These are phyloP conservation scores for Lochmaea crataegi DNA, from an alignment of 2,888 invertebrate species.

Conservation along the genomic window DNA sequence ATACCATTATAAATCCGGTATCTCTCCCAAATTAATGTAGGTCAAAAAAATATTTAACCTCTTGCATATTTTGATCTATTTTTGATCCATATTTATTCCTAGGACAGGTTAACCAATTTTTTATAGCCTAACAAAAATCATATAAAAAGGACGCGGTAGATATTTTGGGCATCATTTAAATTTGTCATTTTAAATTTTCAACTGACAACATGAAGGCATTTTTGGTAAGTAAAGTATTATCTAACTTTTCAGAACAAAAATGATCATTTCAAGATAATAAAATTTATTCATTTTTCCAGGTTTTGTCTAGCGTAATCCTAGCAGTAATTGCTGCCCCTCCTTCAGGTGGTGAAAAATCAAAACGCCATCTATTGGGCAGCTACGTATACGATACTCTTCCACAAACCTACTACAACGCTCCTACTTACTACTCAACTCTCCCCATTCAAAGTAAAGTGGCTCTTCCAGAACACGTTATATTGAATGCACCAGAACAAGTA, in stretches of 20 bases:
- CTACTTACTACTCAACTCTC: constrained; percentile 45
- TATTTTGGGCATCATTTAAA: neutral
- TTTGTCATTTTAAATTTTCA: neutral
- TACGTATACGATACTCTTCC: neutral
- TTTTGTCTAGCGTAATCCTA: neutral
- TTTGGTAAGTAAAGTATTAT: neutral
- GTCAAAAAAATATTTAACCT: neutral
- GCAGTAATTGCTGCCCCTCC: neutral
- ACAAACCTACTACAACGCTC: neutral
- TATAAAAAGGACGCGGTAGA: neutral
- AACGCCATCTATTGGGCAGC: constrained; percentile 28
- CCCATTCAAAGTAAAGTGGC: constrained; percentile 48
- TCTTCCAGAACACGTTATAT: constrained; percentile 45
- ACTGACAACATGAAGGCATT: neutral
- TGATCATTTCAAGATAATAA: too few relatives aligned
- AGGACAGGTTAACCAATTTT: neutral
- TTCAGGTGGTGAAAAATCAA: neutral
- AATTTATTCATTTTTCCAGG: neutral
- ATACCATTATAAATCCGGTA: neutral
- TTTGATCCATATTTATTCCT: neutral
- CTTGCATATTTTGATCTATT: neutral
- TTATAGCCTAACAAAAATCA: neutral
- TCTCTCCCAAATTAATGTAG: neutral
- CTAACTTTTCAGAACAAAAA: too few relatives aligned
- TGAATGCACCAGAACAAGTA: neutral